Conservation (phyloP, 1,140 invertebrate genomes). For the Spodoptera frugiperda region DNA sequence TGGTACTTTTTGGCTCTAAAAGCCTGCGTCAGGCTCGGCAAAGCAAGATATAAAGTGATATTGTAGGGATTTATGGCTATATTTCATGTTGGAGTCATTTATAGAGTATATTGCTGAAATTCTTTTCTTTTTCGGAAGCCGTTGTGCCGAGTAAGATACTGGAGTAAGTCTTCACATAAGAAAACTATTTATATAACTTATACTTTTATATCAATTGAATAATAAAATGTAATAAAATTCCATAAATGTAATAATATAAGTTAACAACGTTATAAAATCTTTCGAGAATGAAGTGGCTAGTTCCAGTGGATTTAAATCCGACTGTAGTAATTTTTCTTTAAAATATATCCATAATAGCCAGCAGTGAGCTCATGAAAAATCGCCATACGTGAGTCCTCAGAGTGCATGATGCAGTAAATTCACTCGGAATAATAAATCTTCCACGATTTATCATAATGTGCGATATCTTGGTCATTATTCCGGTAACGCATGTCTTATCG, state of each 20-base stretch:
- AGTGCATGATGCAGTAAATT: constrained; percentile 40
- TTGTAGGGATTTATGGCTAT: too few relatives aligned
- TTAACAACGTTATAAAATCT: not conserved
- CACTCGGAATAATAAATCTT: constrained; percentile 23
- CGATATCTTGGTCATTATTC: constrained; percentile 28
- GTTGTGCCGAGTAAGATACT: too few relatives aligned
- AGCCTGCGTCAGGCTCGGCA: not conserved
- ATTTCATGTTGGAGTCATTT: too few relatives aligned
- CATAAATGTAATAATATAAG: not conserved
- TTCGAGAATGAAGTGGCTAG: not conserved
- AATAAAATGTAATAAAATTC: too few relatives aligned
- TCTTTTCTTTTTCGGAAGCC: too few relatives aligned
- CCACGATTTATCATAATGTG: constrained; percentile 26
- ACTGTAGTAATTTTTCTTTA: constrained; percentile 23
- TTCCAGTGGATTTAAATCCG: constrained; percentile 13
- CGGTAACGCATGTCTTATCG: not conserved
- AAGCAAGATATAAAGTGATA: not conserved
- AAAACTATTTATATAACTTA: too few relatives aligned
- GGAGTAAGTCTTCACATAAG: too few relatives aligned
- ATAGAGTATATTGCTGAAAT: too few relatives aligned
- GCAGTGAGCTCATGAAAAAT: constrained; percentile 28
- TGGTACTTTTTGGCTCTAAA: not conserved
- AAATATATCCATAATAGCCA: constrained; percentile 24
- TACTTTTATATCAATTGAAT: too few relatives aligned
- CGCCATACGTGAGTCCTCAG: constrained; percentile 17